Base-by-base conservation (phyloP, 2,113 vertebrate species). In the Helogale parvula region DNA sequence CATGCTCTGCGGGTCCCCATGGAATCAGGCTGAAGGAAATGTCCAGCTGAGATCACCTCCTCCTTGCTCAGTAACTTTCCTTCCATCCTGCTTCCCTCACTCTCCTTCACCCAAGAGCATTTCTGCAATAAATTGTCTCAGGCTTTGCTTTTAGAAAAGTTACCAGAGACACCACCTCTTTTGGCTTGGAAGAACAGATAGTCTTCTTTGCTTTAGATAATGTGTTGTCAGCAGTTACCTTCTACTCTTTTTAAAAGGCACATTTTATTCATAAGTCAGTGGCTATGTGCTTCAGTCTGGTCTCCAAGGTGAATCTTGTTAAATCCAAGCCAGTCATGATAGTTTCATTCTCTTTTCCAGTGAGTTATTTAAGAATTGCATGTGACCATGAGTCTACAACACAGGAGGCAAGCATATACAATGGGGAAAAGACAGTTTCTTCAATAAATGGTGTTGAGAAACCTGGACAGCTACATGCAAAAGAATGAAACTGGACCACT, bases 301-400 rank as follows among this genome's bases (percentile, higher is more conserved):
- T 45, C 17, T 4, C 52, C 60, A 45, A 50, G 8, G 10, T 65
- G n/a, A 94, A 83, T 81, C 50, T 79, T 74, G 41, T 89, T 72
- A 94, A 86, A 71, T 66, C n/a, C 38, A 54, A 72, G 77, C 14
- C 15, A n/a, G 25, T 23, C 15, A 16, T 65, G 47, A 27, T 66
- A 45, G 29, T 83, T 94, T 82, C 10, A 72, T 57, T 89, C 9
- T 71, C 29, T 19, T 93, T 82, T 86, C 13, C 25, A 91, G 71
- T 63, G 21, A 95, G 14, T 85, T 65, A 66, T 66, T 96, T 82
- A 85, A 94, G 94, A 96, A 94, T 54, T 25, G 10, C 60, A 52
- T 66, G 52, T 29, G 45, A 79, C 2, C 77, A 45, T 47, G 16
- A 31, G 41, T 45, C 23, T 76, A 31, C 15, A 23, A 76, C 41